phyloP scores from a whole-genome alignment of 2,888 invertebrate species.

The Physocephala rufipes region DNA sequence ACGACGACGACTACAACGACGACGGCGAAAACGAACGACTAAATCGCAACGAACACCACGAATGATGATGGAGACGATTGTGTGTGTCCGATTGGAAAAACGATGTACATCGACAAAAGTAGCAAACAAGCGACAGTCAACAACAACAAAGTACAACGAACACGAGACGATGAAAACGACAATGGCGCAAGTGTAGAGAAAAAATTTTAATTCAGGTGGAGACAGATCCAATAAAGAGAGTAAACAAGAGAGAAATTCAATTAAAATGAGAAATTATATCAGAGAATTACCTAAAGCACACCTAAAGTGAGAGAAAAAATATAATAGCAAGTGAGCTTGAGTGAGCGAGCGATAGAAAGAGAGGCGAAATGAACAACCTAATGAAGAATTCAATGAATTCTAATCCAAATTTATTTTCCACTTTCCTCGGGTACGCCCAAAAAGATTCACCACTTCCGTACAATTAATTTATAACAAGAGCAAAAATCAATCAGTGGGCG shows the following conservation, averaged over 20 bases:
- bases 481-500: too few relatives aligned
- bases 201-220: constrained; percentile 15
- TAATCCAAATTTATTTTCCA: too few relatives aligned
- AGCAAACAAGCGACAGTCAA: neutral
- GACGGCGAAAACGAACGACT: constrained; percentile 59
- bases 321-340: neutral
- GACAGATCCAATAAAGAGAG: neutral
- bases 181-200: constrained; percentile 32
- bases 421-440: too few relatives aligned
- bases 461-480: too few relatives aligned
- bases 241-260: too few relatives aligned
- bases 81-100: constrained; percentile 29
- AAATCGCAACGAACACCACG: constrained; percentile 55
- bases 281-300: neutral
- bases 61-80: constrained; percentile 33
- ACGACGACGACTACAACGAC: constrained; percentile 64
- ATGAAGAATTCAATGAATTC: too few relatives aligned
- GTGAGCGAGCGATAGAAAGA: neutral
- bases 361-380: too few relatives aligned
- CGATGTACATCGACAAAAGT: neutral
- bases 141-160: neutral
- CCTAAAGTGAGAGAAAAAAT: constrained; percentile 3
- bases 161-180: constrained; percentile 1
- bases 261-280: neutral
- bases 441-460: too few relatives aligned